These are phyloP conservation scores for Microplitis manilae DNA, from an alignment of 2,888 invertebrate species.

Conservation along the genomic window DNA sequence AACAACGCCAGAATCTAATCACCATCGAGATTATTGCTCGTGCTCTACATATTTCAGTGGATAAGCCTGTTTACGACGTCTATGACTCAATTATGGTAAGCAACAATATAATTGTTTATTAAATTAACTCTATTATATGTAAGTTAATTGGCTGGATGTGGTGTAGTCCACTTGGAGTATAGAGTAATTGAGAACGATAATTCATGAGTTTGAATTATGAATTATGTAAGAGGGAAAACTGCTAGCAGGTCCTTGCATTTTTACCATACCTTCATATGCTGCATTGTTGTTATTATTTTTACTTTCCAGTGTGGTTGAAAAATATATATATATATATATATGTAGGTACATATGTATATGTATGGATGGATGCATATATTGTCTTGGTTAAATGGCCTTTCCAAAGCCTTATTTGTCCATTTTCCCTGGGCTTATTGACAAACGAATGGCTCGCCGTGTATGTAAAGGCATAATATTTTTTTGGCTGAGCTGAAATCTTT, in stretches of 20 bases:
- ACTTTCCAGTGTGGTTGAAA: not conserved
- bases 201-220: conserved; percentile 5
- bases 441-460: not conserved
- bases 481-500: not conserved
- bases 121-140: not conserved
- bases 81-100: conserved; percentile 15
- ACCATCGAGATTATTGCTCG: not conserved
- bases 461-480: not conserved
- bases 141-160: not conserved
- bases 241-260: not conserved
- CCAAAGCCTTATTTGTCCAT: not conserved
- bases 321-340: no score
- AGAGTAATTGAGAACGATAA: not conserved
- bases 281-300: not conserved
- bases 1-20: not conserved
- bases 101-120: not conserved
- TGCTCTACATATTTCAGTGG: not conserved
- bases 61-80: not conserved
- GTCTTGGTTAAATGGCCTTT: not conserved
- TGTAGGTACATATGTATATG: no score
- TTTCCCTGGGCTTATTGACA: conserved; percentile 4
- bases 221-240: conserved; percentile 11
- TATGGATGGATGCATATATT: not conserved
- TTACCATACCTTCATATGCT: not conserved
- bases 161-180: not conserved